Conservation (phyloP, 2,113 vertebrate genomes). For the Heliornis fulica region DNA sequence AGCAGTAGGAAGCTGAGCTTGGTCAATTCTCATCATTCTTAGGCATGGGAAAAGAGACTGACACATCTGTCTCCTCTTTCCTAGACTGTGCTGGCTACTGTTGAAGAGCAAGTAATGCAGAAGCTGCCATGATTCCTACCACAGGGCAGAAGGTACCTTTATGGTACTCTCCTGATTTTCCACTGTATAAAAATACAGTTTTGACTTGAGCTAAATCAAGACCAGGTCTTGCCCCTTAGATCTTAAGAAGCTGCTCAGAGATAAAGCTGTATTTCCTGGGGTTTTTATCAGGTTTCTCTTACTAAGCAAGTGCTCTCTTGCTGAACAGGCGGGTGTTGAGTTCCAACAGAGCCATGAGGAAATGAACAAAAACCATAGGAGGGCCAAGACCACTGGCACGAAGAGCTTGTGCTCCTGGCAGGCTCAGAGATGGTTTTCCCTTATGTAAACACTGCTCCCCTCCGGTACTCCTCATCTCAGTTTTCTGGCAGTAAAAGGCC, state of each 20-base stretch:
- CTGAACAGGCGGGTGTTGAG: background rate
- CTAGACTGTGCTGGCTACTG: background rate
- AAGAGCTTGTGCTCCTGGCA: background rate
- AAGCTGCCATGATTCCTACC: background rate
- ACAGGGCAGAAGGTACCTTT: background rate
- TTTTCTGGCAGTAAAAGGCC: slow-evolving; percentile 9
- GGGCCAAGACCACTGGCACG: background rate
- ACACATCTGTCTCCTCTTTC: background rate
- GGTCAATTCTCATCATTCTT: background rate
- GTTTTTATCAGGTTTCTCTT: background rate
- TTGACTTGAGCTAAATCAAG: background rate
- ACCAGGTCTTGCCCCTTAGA: background rate
- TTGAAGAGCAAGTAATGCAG: background rate
- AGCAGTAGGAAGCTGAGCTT: background rate
- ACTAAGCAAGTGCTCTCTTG: background rate
- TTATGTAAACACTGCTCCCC: background rate
- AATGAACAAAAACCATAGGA: background rate
- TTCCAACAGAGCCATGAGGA: background rate
- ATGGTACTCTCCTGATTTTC: background rate
- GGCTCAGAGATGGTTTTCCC: background rate
- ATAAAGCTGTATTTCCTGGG: background rate
- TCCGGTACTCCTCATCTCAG: background rate
- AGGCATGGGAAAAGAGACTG: background rate
- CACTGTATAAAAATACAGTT: background rate
- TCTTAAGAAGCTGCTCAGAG: background rate